Evolutionary conservation across 2,797 vertebrate species (phyloP), one percentile per base, ranked within the genome.

Genomic region (Phalloptychus januarius): DNA sequence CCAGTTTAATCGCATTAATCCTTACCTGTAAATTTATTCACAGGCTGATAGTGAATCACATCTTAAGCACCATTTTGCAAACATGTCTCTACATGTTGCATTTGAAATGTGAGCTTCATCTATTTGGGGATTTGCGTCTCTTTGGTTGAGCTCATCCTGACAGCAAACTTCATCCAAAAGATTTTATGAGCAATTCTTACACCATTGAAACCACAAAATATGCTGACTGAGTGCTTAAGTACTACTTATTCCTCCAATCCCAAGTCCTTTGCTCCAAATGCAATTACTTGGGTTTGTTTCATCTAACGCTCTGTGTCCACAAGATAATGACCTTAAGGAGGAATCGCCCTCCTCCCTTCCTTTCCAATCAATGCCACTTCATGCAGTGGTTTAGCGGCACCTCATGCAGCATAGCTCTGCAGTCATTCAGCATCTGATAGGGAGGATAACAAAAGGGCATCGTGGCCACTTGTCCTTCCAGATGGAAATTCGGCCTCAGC

Each of bases 251-350:
- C 88, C 86, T 89, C 86, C 83, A 81, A 90, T 88, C 85, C 71
- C 6, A 15, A 81, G 85, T 81, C 85, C 89, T 89, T 91, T 91
- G 85, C 91, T 87, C 87, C 83, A 90, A 91, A 92, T 91, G 89
- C 88, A 94, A 92, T 95, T 92, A 92, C 81, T 79, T 74, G 48
- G 79, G 84, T 90, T 92, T 89, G 82, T 92, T 90, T 91, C 72
- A 44, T 90, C 81, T 54, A 84, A 86, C 83, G 80, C 78, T 79
- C 78, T 79, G 83, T 75, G 84, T 89, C 86, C 86, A 77, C 79
- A 70, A 85, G 92, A 91, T 94, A 91, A 92, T 89, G 89, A 91
- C 90, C 91, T 87, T 76, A 89, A 92, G 87, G 78, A 88, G 89
- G 87, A 85, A 73, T 83, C 75, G 25, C 81, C 86, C 82, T 81